Conservation (phyloP, 2,113 vertebrate species). For the Nothocercus nigrocapillus region DNA sequence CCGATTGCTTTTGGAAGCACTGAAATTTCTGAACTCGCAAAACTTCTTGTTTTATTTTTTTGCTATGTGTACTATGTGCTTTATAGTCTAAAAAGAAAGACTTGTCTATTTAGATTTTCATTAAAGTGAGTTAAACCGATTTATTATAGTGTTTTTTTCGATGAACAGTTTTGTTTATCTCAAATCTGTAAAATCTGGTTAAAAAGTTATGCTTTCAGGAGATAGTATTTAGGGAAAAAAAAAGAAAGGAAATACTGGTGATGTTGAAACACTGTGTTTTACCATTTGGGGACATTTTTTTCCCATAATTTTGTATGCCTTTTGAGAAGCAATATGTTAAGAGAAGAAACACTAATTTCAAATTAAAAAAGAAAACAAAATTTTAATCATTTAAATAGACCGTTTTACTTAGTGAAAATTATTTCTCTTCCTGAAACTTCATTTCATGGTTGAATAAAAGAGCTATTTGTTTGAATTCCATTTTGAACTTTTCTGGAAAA, state of each 20-base stretch:
- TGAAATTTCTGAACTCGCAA: background rate
- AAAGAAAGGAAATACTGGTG: background rate
- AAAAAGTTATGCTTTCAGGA: background rate
- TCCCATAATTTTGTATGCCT: background rate
- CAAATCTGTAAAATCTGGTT: background rate
- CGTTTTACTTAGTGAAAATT: background rate
- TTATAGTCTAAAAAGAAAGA: background rate
- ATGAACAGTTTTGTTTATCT: background rate
- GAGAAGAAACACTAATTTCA: background rate
- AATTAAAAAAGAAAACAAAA: background rate
- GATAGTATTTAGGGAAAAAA: background rate
- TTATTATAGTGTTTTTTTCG: background rate
- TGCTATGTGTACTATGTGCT: background rate
- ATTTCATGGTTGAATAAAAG: background rate
- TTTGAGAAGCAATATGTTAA: background rate
- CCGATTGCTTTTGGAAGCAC: background rate
- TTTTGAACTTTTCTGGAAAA: background rate
- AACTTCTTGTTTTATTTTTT: constrained; percentile 10
- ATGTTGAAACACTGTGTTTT: background rate
- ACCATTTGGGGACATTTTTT: background rate
- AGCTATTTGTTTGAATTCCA: background rate
- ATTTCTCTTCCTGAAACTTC: background rate
- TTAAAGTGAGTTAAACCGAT: background rate
- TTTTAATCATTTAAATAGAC: background rate
- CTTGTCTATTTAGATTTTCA: background rate